These are phyloP conservation scores for Drosophila koepferae DNA, from an alignment of 2,888 invertebrate species.

Conservation along the genomic window DNA sequence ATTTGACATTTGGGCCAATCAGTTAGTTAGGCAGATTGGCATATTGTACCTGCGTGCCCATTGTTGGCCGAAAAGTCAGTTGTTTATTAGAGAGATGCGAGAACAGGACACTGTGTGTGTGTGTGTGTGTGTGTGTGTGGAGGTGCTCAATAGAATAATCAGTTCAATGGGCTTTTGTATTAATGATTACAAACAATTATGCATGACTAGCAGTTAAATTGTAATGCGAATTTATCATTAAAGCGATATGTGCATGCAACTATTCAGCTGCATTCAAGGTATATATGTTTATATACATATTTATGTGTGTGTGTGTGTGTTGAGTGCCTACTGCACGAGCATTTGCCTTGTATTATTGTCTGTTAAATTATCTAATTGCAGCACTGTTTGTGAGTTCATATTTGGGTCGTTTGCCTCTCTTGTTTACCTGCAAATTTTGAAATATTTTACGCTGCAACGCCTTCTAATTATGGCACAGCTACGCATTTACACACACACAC, in stretches of 20 bases:
- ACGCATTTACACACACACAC: background rate
- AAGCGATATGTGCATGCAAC: background rate
- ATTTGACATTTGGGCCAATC: constrained; percentile 39
- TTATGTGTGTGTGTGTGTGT: background rate
- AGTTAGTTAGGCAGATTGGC: constrained; percentile 12
- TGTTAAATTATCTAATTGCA: constrained; percentile 47
- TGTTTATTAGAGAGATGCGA: constrained; percentile 33
- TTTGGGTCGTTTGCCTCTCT: constrained; percentile 7
- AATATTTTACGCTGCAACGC: constrained; percentile 56
- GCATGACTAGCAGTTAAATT: constrained; percentile 14
- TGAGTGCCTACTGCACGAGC: background rate
- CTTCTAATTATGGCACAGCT: constrained; percentile 57
- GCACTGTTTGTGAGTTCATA: constrained; percentile 18
- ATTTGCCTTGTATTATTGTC: background rate
- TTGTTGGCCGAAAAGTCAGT: constrained; percentile 30
- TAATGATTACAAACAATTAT: constrained; percentile 38
- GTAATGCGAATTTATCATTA: constrained; percentile 19
- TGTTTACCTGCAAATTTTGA: constrained; percentile 51
- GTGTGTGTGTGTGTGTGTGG: too few relatives aligned
- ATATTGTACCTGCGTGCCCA: constrained; percentile 4
- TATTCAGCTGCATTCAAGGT: constrained; percentile 3
- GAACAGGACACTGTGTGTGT: background rate
- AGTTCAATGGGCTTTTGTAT: constrained; percentile 37
- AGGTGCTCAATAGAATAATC: constrained; percentile 28
- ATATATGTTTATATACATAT: background rate